These are phyloP conservation scores for Acrossocheilus fasciatus DNA, from an alignment of 2,797 vertebrate genomes.

Conservation along the genomic window DNA sequence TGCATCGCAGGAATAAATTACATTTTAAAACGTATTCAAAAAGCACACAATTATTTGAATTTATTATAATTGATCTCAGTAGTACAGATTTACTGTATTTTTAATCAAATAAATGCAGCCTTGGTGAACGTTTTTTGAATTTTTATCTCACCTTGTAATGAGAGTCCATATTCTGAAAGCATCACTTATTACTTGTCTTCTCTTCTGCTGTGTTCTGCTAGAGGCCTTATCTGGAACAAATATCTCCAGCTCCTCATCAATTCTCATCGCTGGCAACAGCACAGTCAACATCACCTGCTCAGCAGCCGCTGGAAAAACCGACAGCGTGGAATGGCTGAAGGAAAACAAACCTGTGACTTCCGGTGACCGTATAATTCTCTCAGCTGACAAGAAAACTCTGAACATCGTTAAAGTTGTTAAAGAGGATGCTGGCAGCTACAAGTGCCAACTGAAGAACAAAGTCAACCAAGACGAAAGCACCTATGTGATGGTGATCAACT, in stretches of 20 bases:
- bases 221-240: conserved; percentile 63
- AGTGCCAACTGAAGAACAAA: conserved; percentile 66
- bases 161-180: not conserved
- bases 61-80: not conserved
- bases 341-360: conserved; percentile 40
- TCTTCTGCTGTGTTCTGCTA: conserved; percentile 38
- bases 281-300: conserved; percentile 71
- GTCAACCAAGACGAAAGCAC: conserved; percentile 35
- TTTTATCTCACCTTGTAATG: not conserved
- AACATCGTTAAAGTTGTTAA: conserved; percentile 63
- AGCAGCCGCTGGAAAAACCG: conserved; percentile 45
- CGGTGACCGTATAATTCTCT: conserved; percentile 34
- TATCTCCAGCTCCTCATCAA: conserved; percentile 34
- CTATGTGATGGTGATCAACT: conserved; percentile 69
- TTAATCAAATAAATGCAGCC: not conserved
- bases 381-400: conserved; percentile 50
- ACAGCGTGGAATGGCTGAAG: conserved; percentile 64
- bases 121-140: not conserved
- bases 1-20: no score
- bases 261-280: conserved; percentile 69
- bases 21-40: not conserved
- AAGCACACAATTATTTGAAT: not conserved
- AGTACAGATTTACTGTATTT: not conserved
- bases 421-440: conserved; percentile 70
- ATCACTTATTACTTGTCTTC: not conserved